Percentiles rank a stretch among this genome's conserved stretches.
Evolutionary conservation across 2,113 vertebrate genomes (phyloP).

Genomic region (Murina feae): DNA sequence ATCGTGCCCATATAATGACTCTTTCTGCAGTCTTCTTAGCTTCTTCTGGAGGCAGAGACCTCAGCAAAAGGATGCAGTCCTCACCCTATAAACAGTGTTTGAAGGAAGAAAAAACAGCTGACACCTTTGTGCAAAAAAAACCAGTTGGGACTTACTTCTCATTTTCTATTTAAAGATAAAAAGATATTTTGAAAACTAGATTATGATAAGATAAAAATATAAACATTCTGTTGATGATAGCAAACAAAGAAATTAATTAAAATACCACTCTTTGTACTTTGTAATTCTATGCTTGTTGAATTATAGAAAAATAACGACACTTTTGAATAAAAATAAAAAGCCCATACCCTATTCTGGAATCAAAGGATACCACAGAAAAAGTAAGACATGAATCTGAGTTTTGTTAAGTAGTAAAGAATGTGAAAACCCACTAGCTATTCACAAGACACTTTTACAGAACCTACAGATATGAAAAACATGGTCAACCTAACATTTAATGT

Average conservation of each 20-base stretch:
- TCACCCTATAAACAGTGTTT: constrained; percentile 81
- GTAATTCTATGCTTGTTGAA: not conserved
- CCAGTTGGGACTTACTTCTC: not conserved
- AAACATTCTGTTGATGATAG: not conserved
- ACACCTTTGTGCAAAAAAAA: not conserved
- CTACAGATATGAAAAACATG: not conserved
- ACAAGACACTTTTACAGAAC: not conserved
- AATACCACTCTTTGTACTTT: not conserved
- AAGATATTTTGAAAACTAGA: not conserved
- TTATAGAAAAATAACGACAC: not conserved
- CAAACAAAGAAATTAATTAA: not conserved
- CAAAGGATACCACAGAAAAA: not conserved
- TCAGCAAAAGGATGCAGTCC: constrained; percentile 83
- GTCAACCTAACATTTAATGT: not conserved
- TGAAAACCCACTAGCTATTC: not conserved
- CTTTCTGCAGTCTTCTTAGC: constrained; percentile 86
- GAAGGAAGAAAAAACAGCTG: not conserved
- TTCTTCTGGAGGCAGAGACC: constrained; percentile 82
- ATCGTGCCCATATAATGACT: constrained; percentile 85
- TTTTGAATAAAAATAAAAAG: not conserved
- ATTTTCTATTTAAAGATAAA: constrained; percentile 11
- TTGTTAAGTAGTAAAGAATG: not conserved
- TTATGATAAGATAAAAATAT: not conserved
- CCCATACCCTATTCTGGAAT: not conserved
- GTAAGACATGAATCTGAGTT: not conserved